These are phyloP conservation scores for Drosophila ananassae DNA, from an alignment of 1,140 invertebrate genomes.

Conservation along the genomic window DNA sequence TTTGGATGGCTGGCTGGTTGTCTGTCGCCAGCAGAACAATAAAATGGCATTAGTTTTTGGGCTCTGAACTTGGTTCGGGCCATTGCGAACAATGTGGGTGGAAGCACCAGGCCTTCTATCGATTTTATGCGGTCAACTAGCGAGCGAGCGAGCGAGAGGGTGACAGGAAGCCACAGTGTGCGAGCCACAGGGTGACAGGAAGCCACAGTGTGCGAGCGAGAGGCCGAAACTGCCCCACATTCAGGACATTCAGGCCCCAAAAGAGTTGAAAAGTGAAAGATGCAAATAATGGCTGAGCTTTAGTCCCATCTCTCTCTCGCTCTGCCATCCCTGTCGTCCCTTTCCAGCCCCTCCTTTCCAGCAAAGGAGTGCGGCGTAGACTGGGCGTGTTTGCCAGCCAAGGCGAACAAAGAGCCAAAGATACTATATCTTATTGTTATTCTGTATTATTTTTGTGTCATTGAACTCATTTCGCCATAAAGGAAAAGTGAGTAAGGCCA, in stretches of 20 bases:
- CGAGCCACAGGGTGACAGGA: neutral
- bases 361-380: conserved; percentile 47
- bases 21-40: conserved; percentile 59
- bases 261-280: conserved; percentile 78
- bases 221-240: conserved; percentile 58
- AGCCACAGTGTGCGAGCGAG: conserved; percentile 2
- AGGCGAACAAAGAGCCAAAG: conserved; percentile 69
- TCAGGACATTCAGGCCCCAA: conserved; percentile 38
- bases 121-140: conserved; percentile 77
- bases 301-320: conserved; percentile 20
- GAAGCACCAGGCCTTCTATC: conserved; percentile 46
- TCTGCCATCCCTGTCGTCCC: neutral
- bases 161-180: too few relatives aligned
- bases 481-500: conserved; percentile 60
- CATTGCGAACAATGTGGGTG: conserved; percentile 57
- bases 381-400: conserved; percentile 47
- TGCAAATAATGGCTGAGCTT: conserved; percentile 66
- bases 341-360: neutral
- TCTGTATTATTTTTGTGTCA: conserved; percentile 79
- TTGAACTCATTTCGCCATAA: conserved; percentile 74
- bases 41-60: conserved; percentile 81
- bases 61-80: conserved; percentile 67
- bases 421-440: conserved; percentile 72
- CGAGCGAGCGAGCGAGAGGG: conserved; percentile 18
- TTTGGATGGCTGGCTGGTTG: neutral